phyloP scores from a whole-genome alignment of 2,797 vertebrate species.

The Zalophus californianus region DNA sequence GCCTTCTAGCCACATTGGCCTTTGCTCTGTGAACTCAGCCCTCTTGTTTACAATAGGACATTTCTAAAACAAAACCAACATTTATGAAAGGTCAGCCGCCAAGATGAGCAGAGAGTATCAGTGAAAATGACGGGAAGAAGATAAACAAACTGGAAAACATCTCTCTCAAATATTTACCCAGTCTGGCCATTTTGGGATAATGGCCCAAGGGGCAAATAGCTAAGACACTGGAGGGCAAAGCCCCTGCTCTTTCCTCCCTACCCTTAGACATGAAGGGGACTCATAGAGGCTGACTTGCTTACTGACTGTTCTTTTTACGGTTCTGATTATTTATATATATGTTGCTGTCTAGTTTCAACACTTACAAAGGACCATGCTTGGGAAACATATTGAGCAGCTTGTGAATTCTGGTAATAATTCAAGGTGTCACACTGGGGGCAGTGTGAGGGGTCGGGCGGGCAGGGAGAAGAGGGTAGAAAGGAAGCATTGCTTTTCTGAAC shows the following conservation, averaged over 20 bases:
- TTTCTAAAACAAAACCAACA: constrained; percentile 90
- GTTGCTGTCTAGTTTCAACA: neutral
- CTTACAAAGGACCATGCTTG: neutral
- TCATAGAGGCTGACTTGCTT: neutral
- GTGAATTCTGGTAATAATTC: neutral
- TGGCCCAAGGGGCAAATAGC: neutral
- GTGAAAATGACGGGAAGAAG: constrained; percentile 64
- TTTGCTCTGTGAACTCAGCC: constrained; percentile 88
- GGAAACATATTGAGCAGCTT: neutral
- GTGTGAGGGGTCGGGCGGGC: rapidly evolving
- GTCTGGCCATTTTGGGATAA: constrained; percentile 44
- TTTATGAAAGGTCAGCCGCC: constrained; percentile 83
- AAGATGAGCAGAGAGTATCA: constrained; percentile 62
- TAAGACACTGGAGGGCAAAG: neutral
- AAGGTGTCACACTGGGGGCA: neutral
- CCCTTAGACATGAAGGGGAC: neutral
- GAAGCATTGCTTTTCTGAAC: neutral
- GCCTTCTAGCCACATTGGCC: constrained; percentile 76
- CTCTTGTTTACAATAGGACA: constrained; percentile 91
- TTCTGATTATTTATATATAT: constrained; percentile 2
- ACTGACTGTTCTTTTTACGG: neutral
- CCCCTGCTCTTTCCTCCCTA: neutral
- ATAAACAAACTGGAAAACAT: constrained; percentile 66
- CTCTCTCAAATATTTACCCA: constrained; percentile 11
- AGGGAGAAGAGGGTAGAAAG: neutral